Percentiles rank a stretch among this genome's conserved stretches.
These are phyloP conservation scores for Heliconius ismenius DNA, from an alignment of 2,888 invertebrate species.

Conservation along the genomic window DNA sequence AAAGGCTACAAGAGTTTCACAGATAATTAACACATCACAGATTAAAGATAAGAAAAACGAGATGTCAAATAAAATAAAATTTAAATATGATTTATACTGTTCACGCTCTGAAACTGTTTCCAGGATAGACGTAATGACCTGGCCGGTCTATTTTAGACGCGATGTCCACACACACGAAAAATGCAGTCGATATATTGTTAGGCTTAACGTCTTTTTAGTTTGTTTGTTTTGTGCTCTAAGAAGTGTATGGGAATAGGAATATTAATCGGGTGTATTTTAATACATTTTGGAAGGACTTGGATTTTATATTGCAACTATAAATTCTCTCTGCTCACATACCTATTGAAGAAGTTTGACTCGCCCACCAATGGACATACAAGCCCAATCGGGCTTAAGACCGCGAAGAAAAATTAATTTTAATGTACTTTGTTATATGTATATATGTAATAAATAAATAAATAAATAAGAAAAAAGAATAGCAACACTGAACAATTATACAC, in stretches of 20 bases:
- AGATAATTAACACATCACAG: constrained; percentile 25
- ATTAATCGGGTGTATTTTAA: background rate
- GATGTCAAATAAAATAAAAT: constrained; percentile 21
- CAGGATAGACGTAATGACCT: constrained; percentile 46
- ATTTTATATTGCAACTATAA: background rate
- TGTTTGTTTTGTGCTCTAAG: background rate
- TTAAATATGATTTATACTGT: constrained; percentile 28
- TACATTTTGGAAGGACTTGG: background rate
- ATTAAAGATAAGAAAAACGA: constrained; percentile 21
- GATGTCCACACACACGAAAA: constrained; percentile 23
- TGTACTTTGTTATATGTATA: too few species aligned
- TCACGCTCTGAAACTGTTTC: constrained; percentile 30
- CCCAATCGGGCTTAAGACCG: too few species aligned
- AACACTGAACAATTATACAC: too few species aligned
- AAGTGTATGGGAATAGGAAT: constrained; percentile 5
- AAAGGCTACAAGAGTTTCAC: constrained; percentile 17
- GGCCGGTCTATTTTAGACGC: constrained; percentile 51
- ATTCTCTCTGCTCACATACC: too few species aligned
- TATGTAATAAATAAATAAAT: too few species aligned
- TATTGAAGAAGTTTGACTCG: too few species aligned
- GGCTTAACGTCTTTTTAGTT: background rate
- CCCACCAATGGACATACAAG: too few species aligned
- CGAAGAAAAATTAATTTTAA: too few species aligned
- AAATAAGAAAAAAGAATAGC: too few species aligned
- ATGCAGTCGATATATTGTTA: constrained; percentile 22